Base-by-base conservation (phyloP, 2,113 vertebrate genomes). In the Eulemur rufifrons region DNA sequence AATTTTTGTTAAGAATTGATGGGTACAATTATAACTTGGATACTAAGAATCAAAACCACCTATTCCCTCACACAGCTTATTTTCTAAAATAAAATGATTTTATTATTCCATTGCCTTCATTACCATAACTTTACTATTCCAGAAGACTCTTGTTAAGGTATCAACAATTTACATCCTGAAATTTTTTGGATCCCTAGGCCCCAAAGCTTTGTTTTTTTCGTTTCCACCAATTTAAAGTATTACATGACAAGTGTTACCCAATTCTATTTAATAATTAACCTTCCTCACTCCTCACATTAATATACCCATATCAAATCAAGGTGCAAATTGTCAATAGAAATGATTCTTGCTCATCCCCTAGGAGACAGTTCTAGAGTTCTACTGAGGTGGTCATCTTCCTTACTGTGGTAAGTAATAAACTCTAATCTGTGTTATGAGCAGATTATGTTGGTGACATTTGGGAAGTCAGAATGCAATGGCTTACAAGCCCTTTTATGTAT, bases 1-100 rank as follows among this genome's bases (percentile, higher is more conserved):
- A 90, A 64, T 17, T 77, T 68, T 78, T 80, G 20, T 68, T 68
- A 92, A 68, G 17, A 88, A 88, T 93, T 61, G 2, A 56, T 89
- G 15, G 25, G 17, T 32, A 81, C 1, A 78, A 52, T 89, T 78
- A 94, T 1, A 59, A 39, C 50, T 77, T 74, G 34, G 15, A 66
- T 54, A 87, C 2, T 39, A 23, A 64, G 7, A 13, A 82, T 15
- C 13, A 32, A 89, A 69, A 68, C 21, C 2, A 77, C 18, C 20
- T 63, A 39, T 18, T 54, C 1, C 42, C 5, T 29, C 21, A 74
- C 2, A 77, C 3, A 59, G 2, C 5, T 21, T 81, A 78, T 66
- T 95, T 73, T 83, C 21, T 56, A 90, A 77, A 89, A 56, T 81
- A 81, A 52, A 18, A n/a, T 81, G 8, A 61, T 85, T 95, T 84